These are phyloP conservation scores for Eupithecia insigniata DNA, from an alignment of 2,888 invertebrate genomes.

Conservation along the genomic window DNA sequence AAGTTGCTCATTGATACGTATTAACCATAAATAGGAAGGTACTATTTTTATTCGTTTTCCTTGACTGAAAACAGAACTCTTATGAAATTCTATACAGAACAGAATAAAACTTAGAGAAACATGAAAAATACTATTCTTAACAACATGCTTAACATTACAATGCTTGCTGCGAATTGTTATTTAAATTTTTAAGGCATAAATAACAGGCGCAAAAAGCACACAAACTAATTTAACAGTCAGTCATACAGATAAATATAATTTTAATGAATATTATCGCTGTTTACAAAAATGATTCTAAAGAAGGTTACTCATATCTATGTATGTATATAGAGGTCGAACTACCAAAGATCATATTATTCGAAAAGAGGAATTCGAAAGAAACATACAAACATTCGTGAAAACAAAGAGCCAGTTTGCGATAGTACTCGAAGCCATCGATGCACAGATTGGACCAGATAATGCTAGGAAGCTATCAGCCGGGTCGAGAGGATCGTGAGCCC, in stretches of 20 bases:
- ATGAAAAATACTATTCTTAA: not conserved
- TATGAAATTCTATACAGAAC: not conserved
- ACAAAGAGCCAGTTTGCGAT: conserved; percentile 27
- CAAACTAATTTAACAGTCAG: not conserved
- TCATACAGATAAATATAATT: not conserved
- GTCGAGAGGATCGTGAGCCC: conserved; percentile 65
- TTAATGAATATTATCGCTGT: not conserved
- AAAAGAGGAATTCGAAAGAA: not conserved
- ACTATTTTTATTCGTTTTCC: not conserved
- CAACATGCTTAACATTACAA: conserved; percentile 4
- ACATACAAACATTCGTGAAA: conserved; percentile 17
- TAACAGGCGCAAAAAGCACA: not conserved
- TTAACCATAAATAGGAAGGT: not conserved
- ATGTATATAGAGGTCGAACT: not conserved
- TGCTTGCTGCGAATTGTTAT: not conserved
- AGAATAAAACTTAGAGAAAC: not conserved
- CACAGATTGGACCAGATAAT: conserved; percentile 48
- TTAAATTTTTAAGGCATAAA: not conserved
- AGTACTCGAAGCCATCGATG: conserved; percentile 20
- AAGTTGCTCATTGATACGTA: conserved; percentile 9
- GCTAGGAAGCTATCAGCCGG: conserved; percentile 58
- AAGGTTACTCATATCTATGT: not conserved
- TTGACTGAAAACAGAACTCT: not conserved
- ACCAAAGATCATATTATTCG: not conserved
- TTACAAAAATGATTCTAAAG: not conserved